Conservation (phyloP, 1,140 invertebrate genomes). For the Heliothis subflexa region DNA sequence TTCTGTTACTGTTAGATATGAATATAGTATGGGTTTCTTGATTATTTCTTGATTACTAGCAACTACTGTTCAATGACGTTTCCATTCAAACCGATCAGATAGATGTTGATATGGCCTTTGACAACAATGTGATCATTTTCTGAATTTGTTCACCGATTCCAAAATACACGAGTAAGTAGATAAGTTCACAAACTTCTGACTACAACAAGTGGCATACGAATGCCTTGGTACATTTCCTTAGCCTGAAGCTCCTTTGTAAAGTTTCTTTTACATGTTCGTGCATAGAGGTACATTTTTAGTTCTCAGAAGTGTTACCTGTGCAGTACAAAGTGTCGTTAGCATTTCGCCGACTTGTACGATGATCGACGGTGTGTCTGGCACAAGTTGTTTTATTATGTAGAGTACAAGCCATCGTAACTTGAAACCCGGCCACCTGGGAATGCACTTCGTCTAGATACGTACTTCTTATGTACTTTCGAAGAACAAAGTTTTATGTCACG, state of each 20-base stretch:
- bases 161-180: too few species aligned
- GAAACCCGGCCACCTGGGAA: constrained; percentile 68
- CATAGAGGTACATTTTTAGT: constrained; percentile 2
- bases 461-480: constrained; percentile 44
- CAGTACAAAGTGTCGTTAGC: neutral
- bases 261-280: neutral
- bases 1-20: neutral
- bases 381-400: constrained; percentile 37
- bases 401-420: constrained; percentile 52
- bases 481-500: constrained; percentile 49
- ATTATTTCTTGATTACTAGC: too few species aligned
- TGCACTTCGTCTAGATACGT: constrained; percentile 51
- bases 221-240: too few species aligned
- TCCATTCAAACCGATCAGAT: too few species aligned
- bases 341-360: constrained; percentile 27
- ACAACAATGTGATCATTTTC: too few species aligned
- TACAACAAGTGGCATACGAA: too few species aligned
- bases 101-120: too few species aligned
- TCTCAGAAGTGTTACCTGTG: constrained; percentile 6
- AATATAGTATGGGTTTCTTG: too few species aligned
- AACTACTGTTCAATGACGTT: too few species aligned
- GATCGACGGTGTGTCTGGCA: constrained; percentile 28
- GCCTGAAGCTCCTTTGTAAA: neutral
- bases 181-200: too few species aligned
- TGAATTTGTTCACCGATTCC: too few species aligned